Percentiles rank a stretch among this genome's conserved stretches.
Evolutionary conservation across 2,888 invertebrate genomes (phyloP).

Genomic region (Neoitamus cyanurus): DNA sequence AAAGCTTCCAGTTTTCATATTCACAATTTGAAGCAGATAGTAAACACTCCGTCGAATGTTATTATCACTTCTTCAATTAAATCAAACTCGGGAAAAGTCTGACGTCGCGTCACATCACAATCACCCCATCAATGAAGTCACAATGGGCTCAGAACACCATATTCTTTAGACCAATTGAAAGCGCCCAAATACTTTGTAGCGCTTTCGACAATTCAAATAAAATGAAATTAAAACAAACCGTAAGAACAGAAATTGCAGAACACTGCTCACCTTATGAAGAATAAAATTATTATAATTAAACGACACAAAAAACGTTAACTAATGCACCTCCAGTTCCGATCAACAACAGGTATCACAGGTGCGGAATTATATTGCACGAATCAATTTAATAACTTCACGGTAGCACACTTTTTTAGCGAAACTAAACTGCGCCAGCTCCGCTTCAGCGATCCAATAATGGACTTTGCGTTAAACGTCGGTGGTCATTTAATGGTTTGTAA

Average conservation of each 20-base stretch:
- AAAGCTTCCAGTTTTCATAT: no score
- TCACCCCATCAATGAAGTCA: background rate
- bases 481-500: background rate
- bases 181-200: background rate
- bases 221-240: background rate
- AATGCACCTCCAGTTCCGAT: background rate
- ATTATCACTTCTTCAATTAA: background rate
- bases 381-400: background rate
- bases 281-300: background rate
- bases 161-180: background rate
- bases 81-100: background rate
- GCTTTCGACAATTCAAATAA: background rate
- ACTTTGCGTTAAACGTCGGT: background rate
- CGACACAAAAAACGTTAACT: background rate
- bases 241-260: no score
- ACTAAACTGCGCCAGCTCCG: background rate
- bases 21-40: no score
- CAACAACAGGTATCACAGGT: background rate
- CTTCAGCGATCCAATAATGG: background rate
- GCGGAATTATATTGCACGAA: background rate
- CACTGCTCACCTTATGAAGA: no score
- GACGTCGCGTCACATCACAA: background rate
- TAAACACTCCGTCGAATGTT: background rate
- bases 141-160: background rate
- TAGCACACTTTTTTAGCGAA: background rate